These are phyloP conservation scores for Cheilosia impressa DNA, from an alignment of 2,888 invertebrate genomes.

Conservation along the genomic window DNA sequence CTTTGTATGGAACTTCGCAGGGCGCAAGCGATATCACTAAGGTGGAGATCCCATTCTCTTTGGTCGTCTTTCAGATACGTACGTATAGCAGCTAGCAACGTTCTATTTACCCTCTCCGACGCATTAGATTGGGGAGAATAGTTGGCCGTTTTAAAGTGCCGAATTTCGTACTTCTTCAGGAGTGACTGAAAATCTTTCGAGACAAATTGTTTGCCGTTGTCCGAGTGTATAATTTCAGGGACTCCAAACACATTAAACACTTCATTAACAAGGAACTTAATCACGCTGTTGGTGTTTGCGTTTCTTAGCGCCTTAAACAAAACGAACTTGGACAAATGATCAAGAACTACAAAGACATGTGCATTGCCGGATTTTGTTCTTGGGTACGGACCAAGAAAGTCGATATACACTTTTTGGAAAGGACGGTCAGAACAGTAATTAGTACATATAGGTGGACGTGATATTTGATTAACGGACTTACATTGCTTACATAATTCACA, in stretches of 20 bases:
- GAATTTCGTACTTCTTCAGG: background rate
- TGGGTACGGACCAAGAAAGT: background rate
- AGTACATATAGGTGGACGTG: slow-evolving; percentile 7
- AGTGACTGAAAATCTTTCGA: slow-evolving; percentile 61
- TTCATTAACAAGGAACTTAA: background rate
- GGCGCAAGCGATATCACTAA: slow-evolving; percentile 53
- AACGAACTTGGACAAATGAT: too few species aligned
- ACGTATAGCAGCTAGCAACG: slow-evolving; percentile 77
- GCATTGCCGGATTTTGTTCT: slow-evolving; percentile 2
- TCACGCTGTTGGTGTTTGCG: background rate
- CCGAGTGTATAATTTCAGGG: slow-evolving; percentile 48
- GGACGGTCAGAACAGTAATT: background rate
- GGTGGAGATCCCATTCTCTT: slow-evolving; percentile 60
- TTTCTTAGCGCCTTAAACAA: background rate
- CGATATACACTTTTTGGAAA: background rate
- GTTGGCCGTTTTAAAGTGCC: slow-evolving; percentile 57
- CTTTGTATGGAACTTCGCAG: slow-evolving; percentile 41
- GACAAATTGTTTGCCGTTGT: slow-evolving; percentile 77
- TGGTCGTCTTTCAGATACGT: slow-evolving; percentile 63
- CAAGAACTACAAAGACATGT: background rate
- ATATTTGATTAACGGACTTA: too few species aligned
- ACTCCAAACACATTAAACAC: slow-evolving; percentile 23
- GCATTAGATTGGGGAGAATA: slow-evolving; percentile 75
- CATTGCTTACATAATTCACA: too few species aligned
- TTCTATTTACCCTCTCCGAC: slow-evolving; percentile 79